Base-by-base conservation (phyloP, 92 coral and sea anemone species). In the Desmophyllum pertusum region DNA sequence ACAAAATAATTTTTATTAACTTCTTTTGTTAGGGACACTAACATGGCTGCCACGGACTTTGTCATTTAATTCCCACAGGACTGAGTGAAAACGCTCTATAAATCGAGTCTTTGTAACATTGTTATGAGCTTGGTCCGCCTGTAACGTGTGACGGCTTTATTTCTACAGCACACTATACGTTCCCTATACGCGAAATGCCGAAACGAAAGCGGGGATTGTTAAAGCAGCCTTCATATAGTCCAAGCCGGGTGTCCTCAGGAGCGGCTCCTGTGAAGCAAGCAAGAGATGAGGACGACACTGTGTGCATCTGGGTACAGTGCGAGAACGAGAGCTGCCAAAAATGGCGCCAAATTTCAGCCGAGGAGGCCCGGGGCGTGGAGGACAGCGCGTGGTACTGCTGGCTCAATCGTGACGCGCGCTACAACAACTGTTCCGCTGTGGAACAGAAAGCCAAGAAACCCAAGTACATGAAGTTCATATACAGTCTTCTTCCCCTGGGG, bases 381-480 rank as follows among this genome's bases (percentile, higher is more conserved):
- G 95, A 93, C 70, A 84, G 91, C 46, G 89, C 94, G 40, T 95
- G 98, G 98, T 89, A 87, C 70, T 95, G 98, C 81, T 92, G 95
- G 89, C 84, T 95, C 87, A 95, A 95, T 82, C 86, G 87, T 40
- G 95, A 94, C 71, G 4, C 63, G 14, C 86, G 70, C 52, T 93
- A 75, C 61, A 90, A 89, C 87, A 91, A 76, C 27, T 95, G 98
- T 55, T 64, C 92, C 21, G 92, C 89, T n/a, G 87, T 83, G 53
- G 98, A 95, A 79, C 89, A 88, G 62, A 94, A 90, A 43, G 98
- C 90, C 4, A 91, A 95, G 80, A 89, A 94, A 78, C 87, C 95
- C 25, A 94, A 91, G 55, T 79, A 91, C 53, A 95, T 93, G 90
- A 95, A 95, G 84, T 93, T 89, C 67, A 92, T 94, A 40, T 95